Evolutionary conservation across 2,113 vertebrate genomes (phyloP).

Genomic region (Sinocyclocheilus rhinocerous): DNA sequence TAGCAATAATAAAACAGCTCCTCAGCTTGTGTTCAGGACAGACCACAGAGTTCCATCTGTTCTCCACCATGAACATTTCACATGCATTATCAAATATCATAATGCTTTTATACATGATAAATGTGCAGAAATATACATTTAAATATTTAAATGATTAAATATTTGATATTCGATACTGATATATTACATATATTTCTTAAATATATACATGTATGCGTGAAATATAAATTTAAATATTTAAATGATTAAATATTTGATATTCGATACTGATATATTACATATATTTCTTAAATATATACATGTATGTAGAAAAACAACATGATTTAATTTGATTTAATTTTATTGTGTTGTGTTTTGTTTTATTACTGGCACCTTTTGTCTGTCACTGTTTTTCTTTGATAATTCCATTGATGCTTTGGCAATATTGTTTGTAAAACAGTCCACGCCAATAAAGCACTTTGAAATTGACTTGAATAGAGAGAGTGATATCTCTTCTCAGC

Average conservation of each 20-base stretch:
- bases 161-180: too few species aligned
- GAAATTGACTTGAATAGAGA: neutral
- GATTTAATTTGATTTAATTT: neutral
- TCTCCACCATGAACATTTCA: neutral
- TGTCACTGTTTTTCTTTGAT: neutral
- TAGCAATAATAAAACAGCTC: too few species aligned
- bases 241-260: too few species aligned
- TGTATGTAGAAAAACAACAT: neutral
- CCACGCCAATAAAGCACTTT: conserved; percentile 14
- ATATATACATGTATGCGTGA: too few species aligned
- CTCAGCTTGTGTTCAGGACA: neutral
- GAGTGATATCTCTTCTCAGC: conserved; percentile 15
- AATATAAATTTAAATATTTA: too few species aligned
- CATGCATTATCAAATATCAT: neutral
- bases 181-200: too few species aligned
- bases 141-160: neutral
- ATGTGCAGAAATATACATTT: neutral
- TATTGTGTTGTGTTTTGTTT: neutral
- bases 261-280: too few species aligned
- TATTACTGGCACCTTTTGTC: neutral
- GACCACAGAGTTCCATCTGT: neutral
- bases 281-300: too few species aligned
- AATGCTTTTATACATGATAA: neutral
- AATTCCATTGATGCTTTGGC: neutral
- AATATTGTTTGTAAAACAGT: neutral